Conservation (phyloP, 1,140 invertebrate species). For the Drosophila melanogaster region Release_6_plus_ISO1_MT NT_033779.5:16851501-16852000, state of each 20-base stretch:
- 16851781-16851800: constrained; percentile 8
- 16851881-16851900: constrained; percentile 3
- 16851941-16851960: not conserved
- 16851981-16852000: constrained; percentile 21
- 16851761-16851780: too few species aligned
- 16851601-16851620: constrained; percentile 17
- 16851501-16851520: not conserved
- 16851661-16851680: not conserved
- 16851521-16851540: not conserved
- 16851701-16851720: not conserved
- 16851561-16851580: not conserved
- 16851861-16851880: constrained; percentile 8
- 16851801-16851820: not conserved
- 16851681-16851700: constrained; percentile 10
- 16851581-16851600: not conserved
- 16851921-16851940: not conserved
- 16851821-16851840: too few species aligned
- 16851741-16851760: constrained; percentile 1
- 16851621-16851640: constrained; percentile 6
- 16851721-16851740: not conserved
- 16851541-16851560: not conserved
- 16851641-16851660: not conserved
- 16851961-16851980: constrained; percentile 6
- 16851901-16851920: not conserved
- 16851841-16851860: not conserved